Conservation (phyloP, 2,113 vertebrate species). For the Andinoacara biseriatus region DNA sequence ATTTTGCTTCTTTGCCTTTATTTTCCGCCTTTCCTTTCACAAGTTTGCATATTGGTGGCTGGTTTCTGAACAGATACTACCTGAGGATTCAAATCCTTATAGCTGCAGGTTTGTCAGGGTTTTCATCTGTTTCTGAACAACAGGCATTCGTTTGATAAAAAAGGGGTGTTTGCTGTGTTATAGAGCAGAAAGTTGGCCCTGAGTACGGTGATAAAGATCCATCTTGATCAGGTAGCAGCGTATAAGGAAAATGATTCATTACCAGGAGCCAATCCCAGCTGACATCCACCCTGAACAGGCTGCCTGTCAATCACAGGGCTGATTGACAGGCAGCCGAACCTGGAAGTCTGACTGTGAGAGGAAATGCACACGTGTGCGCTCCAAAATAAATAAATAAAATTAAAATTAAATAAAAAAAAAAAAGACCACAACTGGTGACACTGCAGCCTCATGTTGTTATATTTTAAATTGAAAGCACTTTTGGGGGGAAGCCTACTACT, state of each 20-base stretch:
- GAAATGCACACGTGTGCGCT: not conserved
- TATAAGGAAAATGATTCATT: not conserved
- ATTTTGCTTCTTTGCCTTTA: not conserved
- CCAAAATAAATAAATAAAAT: too few relatives aligned
- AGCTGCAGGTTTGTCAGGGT: not conserved
- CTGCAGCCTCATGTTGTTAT: accelerated
- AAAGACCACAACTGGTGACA: not conserved
- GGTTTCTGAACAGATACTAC: not conserved
- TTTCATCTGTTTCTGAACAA: not conserved
- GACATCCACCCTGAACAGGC: not conserved
- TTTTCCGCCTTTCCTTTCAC: not conserved
- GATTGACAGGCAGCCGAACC: not conserved
- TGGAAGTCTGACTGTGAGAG: not conserved
- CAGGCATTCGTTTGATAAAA: not conserved
- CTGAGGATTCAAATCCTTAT: not conserved
- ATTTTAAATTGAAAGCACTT: not conserved
- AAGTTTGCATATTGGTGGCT: not conserved
- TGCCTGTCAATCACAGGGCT: not conserved
- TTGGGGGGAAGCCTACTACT: not conserved
- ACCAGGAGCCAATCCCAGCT: not conserved
- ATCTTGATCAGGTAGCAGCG: not conserved
- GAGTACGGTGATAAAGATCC: not conserved
- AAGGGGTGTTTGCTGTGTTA: not conserved
- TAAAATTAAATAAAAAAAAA: not conserved
- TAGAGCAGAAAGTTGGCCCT: not conserved